phyloP scores from a whole-genome alignment of 2,888 invertebrate species.

The Pollenia labialis region DNA sequence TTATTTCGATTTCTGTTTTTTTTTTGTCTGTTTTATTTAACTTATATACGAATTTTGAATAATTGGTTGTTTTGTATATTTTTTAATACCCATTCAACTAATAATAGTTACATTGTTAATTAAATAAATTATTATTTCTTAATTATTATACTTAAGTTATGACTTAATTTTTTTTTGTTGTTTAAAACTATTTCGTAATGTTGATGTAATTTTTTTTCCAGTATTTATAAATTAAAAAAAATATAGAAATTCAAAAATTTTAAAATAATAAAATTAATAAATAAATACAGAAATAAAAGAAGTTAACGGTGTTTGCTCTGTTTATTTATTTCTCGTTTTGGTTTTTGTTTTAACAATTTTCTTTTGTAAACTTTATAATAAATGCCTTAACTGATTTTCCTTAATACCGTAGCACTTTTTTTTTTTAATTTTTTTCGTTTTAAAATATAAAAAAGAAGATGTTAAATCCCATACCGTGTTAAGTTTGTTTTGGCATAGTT shows the following conservation, averaged over 20 bases:
- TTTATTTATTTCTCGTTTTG: constrained; percentile 4
- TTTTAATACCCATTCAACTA: constrained; percentile 62
- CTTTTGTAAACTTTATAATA: constrained; percentile 56
- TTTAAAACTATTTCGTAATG: constrained; percentile 52
- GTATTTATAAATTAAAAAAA: constrained; percentile 5
- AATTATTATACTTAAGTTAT: constrained; percentile 42
- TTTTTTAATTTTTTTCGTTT: constrained; percentile 1
- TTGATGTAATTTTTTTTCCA: neutral
- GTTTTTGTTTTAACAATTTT: constrained; percentile 25
- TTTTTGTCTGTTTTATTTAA: constrained; percentile 16
- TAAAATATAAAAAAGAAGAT: neutral
- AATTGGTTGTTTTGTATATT: constrained; percentile 37
- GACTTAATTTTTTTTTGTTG: neutral
- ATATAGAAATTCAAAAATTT: neutral
- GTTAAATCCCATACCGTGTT: no score
- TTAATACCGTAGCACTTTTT: constrained; percentile 48
- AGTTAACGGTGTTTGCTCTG: constrained; percentile 48
- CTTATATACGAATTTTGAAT: constrained; percentile 48
- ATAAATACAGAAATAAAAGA: constrained; percentile 31
- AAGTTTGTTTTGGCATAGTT: no score
- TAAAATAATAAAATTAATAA: constrained; percentile 18
- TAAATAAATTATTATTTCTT: neutral
- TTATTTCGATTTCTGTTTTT: constrained; percentile 43
- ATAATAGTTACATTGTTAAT: constrained; percentile 53
- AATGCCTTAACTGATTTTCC: constrained; percentile 76